A percentile compares a stretch with the other conserved stretches of the same genome.
phyloP scores from a whole-genome alignment of 2,888 invertebrate genomes.

The Eulithis testata region DNA sequence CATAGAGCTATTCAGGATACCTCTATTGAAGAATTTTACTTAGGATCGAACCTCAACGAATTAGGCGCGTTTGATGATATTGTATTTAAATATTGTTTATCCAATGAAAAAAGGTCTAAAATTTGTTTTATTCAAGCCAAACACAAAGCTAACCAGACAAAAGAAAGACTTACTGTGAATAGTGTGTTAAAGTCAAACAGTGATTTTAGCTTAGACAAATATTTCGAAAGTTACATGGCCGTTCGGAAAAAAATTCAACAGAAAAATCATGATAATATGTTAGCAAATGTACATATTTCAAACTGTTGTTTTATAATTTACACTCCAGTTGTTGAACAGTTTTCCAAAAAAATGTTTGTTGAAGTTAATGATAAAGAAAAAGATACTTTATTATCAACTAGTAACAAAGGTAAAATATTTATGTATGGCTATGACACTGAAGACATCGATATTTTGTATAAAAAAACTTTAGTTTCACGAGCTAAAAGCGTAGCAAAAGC shows the following conservation, averaged over 20 bases:
- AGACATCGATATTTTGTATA: slow-evolving; percentile 7
- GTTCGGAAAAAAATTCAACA: slow-evolving; percentile 5
- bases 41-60: slow-evolving; percentile 25
- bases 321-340: slow-evolving; percentile 11
- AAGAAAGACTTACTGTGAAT: slow-evolving; percentile 7
- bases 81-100: slow-evolving; percentile 40
- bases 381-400: background rate
- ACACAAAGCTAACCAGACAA: slow-evolving; percentile 13
- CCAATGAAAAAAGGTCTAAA: slow-evolving; percentile 26
- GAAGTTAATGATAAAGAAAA: slow-evolving; percentile 8
- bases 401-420: slow-evolving; percentile 14
- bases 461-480: slow-evolving; percentile 5
- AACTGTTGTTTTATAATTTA: slow-evolving; percentile 17
- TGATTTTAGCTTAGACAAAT: slow-evolving; percentile 20
- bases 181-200: slow-evolving; percentile 9
- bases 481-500: slow-evolving; percentile 5
- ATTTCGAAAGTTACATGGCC: slow-evolving; percentile 16
- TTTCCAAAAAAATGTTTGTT: slow-evolving; percentile 10
- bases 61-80: slow-evolving; percentile 47
- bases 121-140: slow-evolving; percentile 46
- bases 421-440: slow-evolving; percentile 15
- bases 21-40: slow-evolving; percentile 14
- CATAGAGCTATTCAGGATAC: slow-evolving; percentile 31
- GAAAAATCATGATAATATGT: slow-evolving; percentile 4
- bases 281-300: background rate